Percentiles rank a stretch among this genome's conserved stretches.
These are phyloP conservation scores for Rhinichthys osculus DNA, from an alignment of 2,797 vertebrate genomes.

Conservation along the genomic window DNA sequence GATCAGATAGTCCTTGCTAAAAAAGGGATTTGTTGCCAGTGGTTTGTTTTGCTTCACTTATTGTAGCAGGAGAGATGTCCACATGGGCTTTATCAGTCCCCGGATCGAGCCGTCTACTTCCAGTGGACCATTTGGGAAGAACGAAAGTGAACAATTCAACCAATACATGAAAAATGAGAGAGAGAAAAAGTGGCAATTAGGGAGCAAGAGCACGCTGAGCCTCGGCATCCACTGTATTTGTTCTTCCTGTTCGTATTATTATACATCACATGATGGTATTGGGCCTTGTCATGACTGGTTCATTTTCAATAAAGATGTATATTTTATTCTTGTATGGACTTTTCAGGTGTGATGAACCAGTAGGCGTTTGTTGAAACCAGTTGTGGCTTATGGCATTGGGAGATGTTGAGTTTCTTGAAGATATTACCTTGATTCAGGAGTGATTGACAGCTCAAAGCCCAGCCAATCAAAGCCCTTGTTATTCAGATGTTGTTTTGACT, in stretches of 20 bases:
- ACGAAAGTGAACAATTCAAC: slow-evolving; percentile 17
- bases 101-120: slow-evolving; percentile 21
- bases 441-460: slow-evolving; percentile 35
- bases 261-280: background rate
- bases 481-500: slow-evolving; percentile 49
- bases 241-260: background rate
- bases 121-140: slow-evolving; percentile 46
- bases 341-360: background rate
- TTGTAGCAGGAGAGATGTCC: background rate
- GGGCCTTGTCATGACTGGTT: background rate
- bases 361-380: background rate
- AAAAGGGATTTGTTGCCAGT: background rate
- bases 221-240: background rate
- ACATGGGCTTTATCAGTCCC: slow-evolving; percentile 13
- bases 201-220: background rate
- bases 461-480: slow-evolving; percentile 52
- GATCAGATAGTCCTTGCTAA: background rate
- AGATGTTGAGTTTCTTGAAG: slow-evolving; percentile 2
- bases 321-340: background rate
- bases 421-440: slow-evolving; percentile 8
- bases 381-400: background rate
- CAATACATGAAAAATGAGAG: background rate
- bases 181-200: background rate
- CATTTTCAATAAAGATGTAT: background rate
- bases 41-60: slow-evolving; percentile 36